A percentile compares a stretch with the other conserved stretches of the same genome.
Evolutionary conservation across 2,888 invertebrate species (phyloP).

Genomic region (Drosophila fungiperda): DNA sequence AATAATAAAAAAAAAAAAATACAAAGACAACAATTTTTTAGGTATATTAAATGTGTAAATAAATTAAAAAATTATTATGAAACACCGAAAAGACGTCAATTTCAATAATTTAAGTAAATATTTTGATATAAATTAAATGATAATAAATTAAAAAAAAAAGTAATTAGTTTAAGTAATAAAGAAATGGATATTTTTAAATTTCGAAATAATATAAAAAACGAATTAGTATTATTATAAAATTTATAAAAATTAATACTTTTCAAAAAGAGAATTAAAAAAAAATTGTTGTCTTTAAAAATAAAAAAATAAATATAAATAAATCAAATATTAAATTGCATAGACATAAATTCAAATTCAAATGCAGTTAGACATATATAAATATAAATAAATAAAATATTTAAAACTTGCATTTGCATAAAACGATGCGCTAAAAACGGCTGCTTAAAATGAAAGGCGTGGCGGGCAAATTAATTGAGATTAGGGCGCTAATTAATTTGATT

Average conservation of each 20-base stretch:
- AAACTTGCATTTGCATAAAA: slow-evolving; percentile 41
- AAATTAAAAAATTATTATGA: background rate
- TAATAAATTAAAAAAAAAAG: background rate
- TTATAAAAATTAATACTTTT: background rate
- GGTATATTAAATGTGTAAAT: background rate
- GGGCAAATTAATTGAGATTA: slow-evolving; percentile 18
- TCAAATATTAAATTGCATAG: slow-evolving; percentile 57
- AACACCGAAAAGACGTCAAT: background rate
- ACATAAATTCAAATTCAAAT: slow-evolving; percentile 70
- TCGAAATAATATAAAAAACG: background rate
- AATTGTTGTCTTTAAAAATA: slow-evolving; percentile 4
- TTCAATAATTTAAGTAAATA: background rate
- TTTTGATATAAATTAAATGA: background rate
- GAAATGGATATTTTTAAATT: background rate
- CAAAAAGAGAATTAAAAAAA: background rate
- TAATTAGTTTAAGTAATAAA: background rate
- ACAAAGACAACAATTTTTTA: background rate
- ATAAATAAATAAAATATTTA: slow-evolving; percentile 43
- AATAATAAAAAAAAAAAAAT: slow-evolving; percentile 10
- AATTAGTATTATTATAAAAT: background rate
- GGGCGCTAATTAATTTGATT: slow-evolving; percentile 13
- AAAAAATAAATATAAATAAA: slow-evolving; percentile 30
- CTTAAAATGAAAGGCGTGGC: slow-evolving; percentile 51
- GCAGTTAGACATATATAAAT: slow-evolving; percentile 75
- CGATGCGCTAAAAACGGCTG: slow-evolving; percentile 42